phyloP scores from a whole-genome alignment of 2,113 vertebrate species.

The Hyperoodon ampullatus region DNA sequence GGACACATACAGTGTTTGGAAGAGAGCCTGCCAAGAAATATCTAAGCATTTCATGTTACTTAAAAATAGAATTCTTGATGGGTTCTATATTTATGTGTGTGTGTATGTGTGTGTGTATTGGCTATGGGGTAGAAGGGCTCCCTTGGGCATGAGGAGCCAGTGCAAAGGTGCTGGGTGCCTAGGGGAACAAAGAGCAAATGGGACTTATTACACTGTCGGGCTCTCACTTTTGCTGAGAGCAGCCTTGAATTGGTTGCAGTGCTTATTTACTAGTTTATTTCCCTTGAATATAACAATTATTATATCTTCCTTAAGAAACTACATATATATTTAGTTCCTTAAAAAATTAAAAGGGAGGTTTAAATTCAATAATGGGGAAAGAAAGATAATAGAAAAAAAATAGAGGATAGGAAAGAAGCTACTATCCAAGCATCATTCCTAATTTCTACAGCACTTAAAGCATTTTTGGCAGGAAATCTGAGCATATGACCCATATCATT shows the following conservation, averaged over 20 bases:
- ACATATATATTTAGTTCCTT: not conserved
- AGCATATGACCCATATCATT: not conserved
- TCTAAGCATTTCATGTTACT: not conserved
- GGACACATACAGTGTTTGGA: not conserved
- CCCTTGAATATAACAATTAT: not conserved
- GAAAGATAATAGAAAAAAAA: not conserved
- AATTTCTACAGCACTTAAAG: not conserved
- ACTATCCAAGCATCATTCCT: not conserved
- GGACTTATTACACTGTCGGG: not conserved
- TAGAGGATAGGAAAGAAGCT: not conserved
- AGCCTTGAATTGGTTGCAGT: not conserved
- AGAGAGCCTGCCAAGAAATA: not conserved
- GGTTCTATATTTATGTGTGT: not conserved
- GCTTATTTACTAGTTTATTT: not conserved
- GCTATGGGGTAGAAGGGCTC: not conserved
- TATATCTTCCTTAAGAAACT: not conserved
- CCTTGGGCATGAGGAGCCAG: not conserved
- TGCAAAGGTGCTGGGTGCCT: accelerated
- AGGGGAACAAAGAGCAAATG: not conserved
- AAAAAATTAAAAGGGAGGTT: not conserved
- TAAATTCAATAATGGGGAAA: not conserved
- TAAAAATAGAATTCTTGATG: not conserved
- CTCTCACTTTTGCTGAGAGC: not conserved
- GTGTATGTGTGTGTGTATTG: not conserved
- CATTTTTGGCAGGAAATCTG: not conserved